A percentile compares a stretch with the other conserved stretches of the same genome.
phyloP scores from a whole-genome alignment of 2,888 invertebrate species.

The Brassicogethes aeneus region DNA sequence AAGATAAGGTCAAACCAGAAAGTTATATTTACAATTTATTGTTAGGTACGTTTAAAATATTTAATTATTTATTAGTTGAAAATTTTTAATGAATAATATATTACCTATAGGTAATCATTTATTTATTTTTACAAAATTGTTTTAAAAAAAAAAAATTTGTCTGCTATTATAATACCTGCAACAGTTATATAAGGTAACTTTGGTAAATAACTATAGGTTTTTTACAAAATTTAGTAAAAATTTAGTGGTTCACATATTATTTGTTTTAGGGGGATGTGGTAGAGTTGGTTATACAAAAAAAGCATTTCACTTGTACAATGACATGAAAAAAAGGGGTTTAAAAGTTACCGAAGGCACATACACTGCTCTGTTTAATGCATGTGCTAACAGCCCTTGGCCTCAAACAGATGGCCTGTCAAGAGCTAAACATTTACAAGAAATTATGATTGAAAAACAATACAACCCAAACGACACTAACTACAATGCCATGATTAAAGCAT shows the following conservation, averaged over 20 bases:
- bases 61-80: background rate
- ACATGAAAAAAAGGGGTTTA: constrained; percentile 70
- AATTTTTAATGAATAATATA: background rate
- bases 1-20: constrained; percentile 71
- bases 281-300: constrained; percentile 76
- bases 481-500: constrained; percentile 87
- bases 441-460: constrained; percentile 60
- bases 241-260: too few relatives aligned
- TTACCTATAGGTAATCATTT: too few relatives aligned
- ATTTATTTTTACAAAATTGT: too few relatives aligned
- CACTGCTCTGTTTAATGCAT: constrained; percentile 82
- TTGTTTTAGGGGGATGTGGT: constrained; percentile 64
- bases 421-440: constrained; percentile 55
- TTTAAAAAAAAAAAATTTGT: too few relatives aligned
- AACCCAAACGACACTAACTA: constrained; percentile 69
- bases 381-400: constrained; percentile 67
- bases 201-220: too few relatives aligned
- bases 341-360: constrained; percentile 64
- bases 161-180: too few relatives aligned
- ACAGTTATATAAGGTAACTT: too few relatives aligned
- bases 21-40: constrained; percentile 72
- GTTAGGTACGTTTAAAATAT: too few relatives aligned
- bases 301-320: constrained; percentile 73
- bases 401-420: constrained; percentile 55
- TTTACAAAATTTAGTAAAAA: too few relatives aligned